These are phyloP conservation scores for Hoplodrina blanda DNA, from an alignment of 2,888 invertebrate genomes.

Conservation along the genomic window DNA sequence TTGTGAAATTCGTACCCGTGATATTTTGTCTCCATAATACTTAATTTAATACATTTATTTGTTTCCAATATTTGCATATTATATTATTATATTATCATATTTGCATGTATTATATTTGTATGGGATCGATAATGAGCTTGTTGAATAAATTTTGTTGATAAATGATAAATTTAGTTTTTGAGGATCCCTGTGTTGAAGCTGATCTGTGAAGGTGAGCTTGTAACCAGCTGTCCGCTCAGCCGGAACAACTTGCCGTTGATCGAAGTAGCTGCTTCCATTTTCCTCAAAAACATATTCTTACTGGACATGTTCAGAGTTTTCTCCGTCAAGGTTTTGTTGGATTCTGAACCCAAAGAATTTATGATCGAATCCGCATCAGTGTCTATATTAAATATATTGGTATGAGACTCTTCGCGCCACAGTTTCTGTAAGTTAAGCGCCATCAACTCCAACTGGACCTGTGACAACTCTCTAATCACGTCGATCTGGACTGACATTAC, in stretches of 20 bases:
- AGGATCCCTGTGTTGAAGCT: conserved; percentile 72
- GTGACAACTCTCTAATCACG: conserved; percentile 91
- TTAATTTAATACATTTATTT: conserved; percentile 8
- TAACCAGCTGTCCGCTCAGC: conserved; percentile 80
- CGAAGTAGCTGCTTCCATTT: conserved; percentile 86
- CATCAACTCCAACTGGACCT: conserved; percentile 92
- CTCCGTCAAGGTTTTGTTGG: conserved; percentile 84
- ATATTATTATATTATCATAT: too few species aligned
- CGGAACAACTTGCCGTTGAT: conserved; percentile 83
- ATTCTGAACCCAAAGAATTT: conserved; percentile 81
- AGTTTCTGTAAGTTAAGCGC: conserved; percentile 91
- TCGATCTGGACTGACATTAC: conserved; percentile 89
- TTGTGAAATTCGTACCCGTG: conserved; percentile 6
- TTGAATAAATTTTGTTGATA: background rate
- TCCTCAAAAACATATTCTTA: conserved; percentile 83
- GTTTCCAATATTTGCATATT: background rate
- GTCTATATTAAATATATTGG: conserved; percentile 81
- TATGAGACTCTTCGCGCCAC: conserved; percentile 87
- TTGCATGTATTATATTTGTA: conserved; percentile 11
- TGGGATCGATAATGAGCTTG: background rate
- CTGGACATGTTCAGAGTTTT: conserved; percentile 80
- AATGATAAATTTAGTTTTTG: conserved; percentile 53
- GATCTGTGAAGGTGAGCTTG: conserved; percentile 77
- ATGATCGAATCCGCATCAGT: conserved; percentile 84
- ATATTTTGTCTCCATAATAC: background rate